phyloP scores from a whole-genome alignment of 2,888 invertebrate genomes.

The Drosophila limbata region DNA sequence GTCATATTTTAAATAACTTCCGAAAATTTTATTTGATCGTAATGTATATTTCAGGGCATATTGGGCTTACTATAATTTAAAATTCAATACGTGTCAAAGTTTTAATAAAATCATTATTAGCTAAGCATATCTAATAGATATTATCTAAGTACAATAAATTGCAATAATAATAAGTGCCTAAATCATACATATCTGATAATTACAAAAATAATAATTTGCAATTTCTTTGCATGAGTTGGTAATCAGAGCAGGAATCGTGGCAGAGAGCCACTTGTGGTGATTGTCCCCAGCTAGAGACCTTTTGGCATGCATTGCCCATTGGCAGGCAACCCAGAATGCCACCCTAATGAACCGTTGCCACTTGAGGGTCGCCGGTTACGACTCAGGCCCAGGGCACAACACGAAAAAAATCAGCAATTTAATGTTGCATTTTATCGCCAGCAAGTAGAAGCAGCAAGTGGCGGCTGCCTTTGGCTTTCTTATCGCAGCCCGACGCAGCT shows the following conservation, averaged over 20 bases:
- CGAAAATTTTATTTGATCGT: too few species aligned
- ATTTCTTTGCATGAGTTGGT: constrained; percentile 14
- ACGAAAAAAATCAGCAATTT: constrained; percentile 76
- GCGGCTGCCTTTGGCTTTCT: constrained; percentile 42
- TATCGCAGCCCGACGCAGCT: constrained; percentile 53
- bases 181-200: not conserved
- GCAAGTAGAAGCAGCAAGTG: constrained; percentile 58
- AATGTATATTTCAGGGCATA: too few species aligned
- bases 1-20: too few species aligned
- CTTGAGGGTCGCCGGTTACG: constrained; percentile 40
- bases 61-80: too few species aligned
- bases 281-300: constrained; percentile 38
- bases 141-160: too few species aligned
- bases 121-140: too few species aligned
- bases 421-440: constrained; percentile 84
- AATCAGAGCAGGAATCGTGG: constrained; percentile 25
- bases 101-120: too few species aligned
- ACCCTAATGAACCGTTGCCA: constrained; percentile 73
- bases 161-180: not conserved
- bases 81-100: too few species aligned
- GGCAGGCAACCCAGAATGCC: constrained; percentile 37
- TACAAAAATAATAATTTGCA: constrained; percentile 18
- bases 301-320: constrained; percentile 35
- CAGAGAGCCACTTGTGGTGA: constrained; percentile 47
- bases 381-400: constrained; percentile 14